Base-by-base conservation (phyloP, 2,888 invertebrate species). In the Leucozona laternaria region DNA sequence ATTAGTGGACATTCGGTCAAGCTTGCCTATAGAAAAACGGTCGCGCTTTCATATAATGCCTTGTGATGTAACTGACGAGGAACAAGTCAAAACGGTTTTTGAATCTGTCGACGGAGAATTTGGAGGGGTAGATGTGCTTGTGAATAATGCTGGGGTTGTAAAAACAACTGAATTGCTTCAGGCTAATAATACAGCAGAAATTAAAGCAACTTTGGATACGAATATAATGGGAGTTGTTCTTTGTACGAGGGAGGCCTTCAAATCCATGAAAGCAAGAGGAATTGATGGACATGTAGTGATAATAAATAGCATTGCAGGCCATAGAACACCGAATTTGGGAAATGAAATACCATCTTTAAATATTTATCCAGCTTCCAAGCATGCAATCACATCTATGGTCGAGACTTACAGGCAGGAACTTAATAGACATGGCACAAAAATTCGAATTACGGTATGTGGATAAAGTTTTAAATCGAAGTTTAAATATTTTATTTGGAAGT, bases 111-210 rank as follows among this genome's bases (percentile, higher is more conserved):
- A 94, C 6, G 88, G 91, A 25, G 90, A 93, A 1, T 88, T 94
- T 0, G 95, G 95, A 0, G 94, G 94, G 0, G 92, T 94, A 11
- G 94, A 94, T 90, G 93, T 95, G 0, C 91, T 95, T 62, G 90
- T 95, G 0, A 95, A 95, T 89, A 95, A 94, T 89, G 95, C 95
- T 1, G 91, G 92, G 4, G 88, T 91, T 0, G 4, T 79, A 0
- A 88, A 88, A 0, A 0, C 55, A 0, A 79, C 81, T 0, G 31
- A 62, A 4, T 66, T 91, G 0, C 53, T 82, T 2, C 68, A 28
- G 4, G 55, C 64, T 11, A 88, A 89, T 31, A 91, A 91, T 79
- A 66, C 89, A 0, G 82, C 88, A 0, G 89, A 89, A 50, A 77
- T 92, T 40, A 88, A 88, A 2, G 89, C 91, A 20, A 88, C 92